Evolutionary conservation across 1,140 invertebrate genomes (phyloP), one percentile per base, ranked within the genome.

Genomic region (Drosophila subpulchrella): DNA sequence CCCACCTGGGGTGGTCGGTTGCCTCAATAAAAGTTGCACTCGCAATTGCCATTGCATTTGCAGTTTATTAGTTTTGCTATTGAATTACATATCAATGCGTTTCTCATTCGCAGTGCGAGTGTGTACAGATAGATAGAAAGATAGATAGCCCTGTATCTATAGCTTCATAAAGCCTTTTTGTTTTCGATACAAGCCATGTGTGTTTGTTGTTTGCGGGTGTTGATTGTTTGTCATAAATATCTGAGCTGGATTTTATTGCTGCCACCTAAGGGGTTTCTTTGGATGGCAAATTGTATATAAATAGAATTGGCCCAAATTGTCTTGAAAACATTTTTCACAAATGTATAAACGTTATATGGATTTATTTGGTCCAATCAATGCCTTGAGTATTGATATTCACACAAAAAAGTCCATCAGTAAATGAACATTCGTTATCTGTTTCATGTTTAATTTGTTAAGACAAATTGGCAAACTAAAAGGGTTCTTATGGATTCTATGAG

Each of bases 51-150:
- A 50, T 78, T 66, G 66, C 81, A 76, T 67, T 88, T 68, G 79
- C 75, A 77, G 62, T 88, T 79, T 88, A 88, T 88, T 88, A 88
- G 83, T 88, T 88, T 89, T 89, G 75, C 84, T 79, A 88, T 88
- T 88, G 75, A 88, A 83, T 88, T 88, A 73, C 84, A 83, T 79
- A 63, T 78, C 75, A 71, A 71, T 71, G 61, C 73, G 55, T 42
- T 76, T 58, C 39, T 50, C 62, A 67, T 48, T 51, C 39, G 20
- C 44, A 24, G 12, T 24, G 53, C 53, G 15, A 41, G 20, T 56
- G 39, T 58, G 36, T 38, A 42, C 15, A 55, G 48, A 61, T 59
- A 34, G 38, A 39, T 39, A 57, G 51, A 72, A 46, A 73, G 30
- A 15, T 42, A 42, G 15, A 15, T 42, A 17, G 41, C 41, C 50